phyloP scores from a whole-genome alignment of 2,888 invertebrate species.

The Phengaris arion region DNA sequence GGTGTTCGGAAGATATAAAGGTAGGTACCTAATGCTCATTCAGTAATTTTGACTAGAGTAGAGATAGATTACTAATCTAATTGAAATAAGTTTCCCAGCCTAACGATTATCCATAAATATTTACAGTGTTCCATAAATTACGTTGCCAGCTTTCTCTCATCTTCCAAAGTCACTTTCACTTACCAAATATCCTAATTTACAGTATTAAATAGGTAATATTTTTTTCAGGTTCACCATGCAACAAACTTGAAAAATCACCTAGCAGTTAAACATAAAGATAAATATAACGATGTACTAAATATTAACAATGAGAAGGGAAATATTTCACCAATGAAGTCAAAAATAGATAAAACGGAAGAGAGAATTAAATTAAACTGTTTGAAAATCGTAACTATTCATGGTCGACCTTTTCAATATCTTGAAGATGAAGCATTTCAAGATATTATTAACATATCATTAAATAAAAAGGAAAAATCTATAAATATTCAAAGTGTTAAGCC shows the following conservation, averaged over 20 bases:
- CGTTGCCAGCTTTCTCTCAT: too few species aligned
- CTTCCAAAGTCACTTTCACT: too few species aligned
- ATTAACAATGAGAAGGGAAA: slow-evolving; percentile 32
- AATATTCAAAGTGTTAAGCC: slow-evolving; percentile 18
- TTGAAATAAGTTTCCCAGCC: too few species aligned
- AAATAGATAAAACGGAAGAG: slow-evolving; percentile 20
- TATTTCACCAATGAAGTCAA: slow-evolving; percentile 27
- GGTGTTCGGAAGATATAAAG: too few species aligned
- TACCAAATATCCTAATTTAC: not conserved
- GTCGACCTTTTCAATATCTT: slow-evolving; percentile 16
- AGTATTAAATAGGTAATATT: slow-evolving; percentile 15
- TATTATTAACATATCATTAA: slow-evolving; percentile 24
- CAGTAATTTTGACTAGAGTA: too few species aligned
- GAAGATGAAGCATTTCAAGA: not conserved
- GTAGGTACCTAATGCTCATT: too few species aligned
- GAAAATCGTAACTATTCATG: slow-evolving; percentile 24
- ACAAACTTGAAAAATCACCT: slow-evolving; percentile 32
- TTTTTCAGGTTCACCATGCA: slow-evolving; percentile 21
- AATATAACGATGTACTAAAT: slow-evolving; percentile 27
- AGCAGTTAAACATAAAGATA: slow-evolving; percentile 29
- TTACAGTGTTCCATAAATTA: too few species aligned
- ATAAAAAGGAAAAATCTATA: slow-evolving; percentile 12
- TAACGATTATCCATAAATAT: too few species aligned
- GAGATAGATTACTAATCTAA: too few species aligned
- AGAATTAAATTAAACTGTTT: slow-evolving; percentile 28